These are phyloP conservation scores for Martes martes DNA, from an alignment of 2,113 vertebrate genomes.

Conservation along the genomic window DNA sequence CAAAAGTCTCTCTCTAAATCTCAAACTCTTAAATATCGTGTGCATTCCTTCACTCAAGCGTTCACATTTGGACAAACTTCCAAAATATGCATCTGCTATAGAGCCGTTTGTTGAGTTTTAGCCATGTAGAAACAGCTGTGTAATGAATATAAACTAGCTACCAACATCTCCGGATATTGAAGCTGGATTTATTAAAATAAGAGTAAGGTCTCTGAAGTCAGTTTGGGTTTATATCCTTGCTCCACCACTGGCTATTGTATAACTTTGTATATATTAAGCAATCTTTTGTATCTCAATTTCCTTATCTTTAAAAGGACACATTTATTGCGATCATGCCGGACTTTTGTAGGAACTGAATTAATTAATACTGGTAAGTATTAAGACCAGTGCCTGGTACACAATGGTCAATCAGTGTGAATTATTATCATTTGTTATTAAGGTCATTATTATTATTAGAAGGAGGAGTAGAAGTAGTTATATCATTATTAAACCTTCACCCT, in stretches of 20 bases:
- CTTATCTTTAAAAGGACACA: not conserved
- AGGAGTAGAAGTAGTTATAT: not conserved
- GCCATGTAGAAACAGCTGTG: not conserved
- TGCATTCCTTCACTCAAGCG: not conserved
- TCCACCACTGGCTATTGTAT: not conserved
- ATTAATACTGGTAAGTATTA: not conserved
- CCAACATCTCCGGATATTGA: not conserved
- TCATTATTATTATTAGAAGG: not conserved
- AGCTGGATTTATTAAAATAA: not conserved
- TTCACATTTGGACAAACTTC: not conserved
- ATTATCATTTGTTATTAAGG: not conserved
- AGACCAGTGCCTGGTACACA: not conserved
- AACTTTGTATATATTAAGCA: not conserved
- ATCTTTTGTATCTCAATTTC: not conserved
- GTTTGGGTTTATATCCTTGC: not conserved
- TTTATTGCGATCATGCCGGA: not conserved
- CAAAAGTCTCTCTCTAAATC: not conserved
- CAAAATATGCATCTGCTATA: not conserved
- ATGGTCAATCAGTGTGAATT: not conserved
- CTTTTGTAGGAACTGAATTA: not conserved
- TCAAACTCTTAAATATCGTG: not conserved
- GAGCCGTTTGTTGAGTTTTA: not conserved
- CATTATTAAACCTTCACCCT: not conserved
- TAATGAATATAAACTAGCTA: not conserved
- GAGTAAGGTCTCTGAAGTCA: not conserved